phyloP scores from a whole-genome alignment of 2,113 vertebrate genomes.

The Aviceda subcristata region DNA sequence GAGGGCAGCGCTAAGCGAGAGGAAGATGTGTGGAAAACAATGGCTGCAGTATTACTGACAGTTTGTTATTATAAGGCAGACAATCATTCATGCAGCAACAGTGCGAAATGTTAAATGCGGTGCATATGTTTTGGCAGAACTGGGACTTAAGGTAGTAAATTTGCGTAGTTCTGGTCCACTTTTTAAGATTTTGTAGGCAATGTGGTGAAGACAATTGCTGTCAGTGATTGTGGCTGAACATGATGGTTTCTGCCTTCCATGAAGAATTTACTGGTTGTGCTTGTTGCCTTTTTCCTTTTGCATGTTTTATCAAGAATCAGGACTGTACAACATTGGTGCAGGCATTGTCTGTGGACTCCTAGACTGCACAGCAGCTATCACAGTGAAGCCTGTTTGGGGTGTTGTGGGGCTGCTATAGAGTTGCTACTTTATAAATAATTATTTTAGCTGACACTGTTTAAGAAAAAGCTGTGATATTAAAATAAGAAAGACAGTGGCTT shows the following conservation, averaged over 20 bases:
- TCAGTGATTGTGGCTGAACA: not conserved
- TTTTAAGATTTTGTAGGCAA: not conserved
- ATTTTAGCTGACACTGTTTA: not conserved
- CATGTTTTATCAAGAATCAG: not conserved
- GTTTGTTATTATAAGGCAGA: not conserved
- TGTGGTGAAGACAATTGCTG: not conserved
- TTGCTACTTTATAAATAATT: not conserved
- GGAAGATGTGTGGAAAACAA: not conserved
- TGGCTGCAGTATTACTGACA: not conserved
- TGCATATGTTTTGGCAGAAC: not conserved
- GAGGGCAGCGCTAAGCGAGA: not conserved
- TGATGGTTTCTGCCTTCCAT: not conserved
- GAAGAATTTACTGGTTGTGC: not conserved
- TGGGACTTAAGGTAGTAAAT: not conserved
- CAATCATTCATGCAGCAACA: not conserved
- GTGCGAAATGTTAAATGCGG: not conserved
- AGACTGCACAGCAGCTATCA: not conserved
- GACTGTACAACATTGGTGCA: not conserved
- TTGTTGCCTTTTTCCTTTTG: not conserved
- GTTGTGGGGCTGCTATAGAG: not conserved
- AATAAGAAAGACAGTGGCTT: not conserved
- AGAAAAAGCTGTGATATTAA: not conserved
- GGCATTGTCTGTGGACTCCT: not conserved
- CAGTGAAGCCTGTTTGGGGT: not conserved
- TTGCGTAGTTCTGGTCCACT: not conserved